Evolutionary conservation across 2,113 vertebrate genomes (phyloP), one percentile per base, ranked within the genome.

Genomic region (Sapajus apella): DNA sequence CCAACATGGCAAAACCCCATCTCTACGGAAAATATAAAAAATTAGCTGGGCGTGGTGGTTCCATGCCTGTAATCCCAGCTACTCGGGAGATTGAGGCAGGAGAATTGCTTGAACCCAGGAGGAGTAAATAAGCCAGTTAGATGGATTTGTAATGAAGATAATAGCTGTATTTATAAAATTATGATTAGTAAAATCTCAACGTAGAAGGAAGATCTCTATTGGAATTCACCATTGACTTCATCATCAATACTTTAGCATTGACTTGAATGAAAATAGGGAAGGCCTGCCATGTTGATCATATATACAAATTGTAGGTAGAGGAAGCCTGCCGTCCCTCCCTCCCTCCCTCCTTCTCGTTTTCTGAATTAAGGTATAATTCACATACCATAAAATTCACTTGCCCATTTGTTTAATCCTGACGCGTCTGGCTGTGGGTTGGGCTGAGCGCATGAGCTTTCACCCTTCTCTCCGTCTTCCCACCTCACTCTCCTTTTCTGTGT

Each of bases 371-470:
- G 23, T 37, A 30, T 37, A 66, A 86, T 32, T 56, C 64, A 80
- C 25, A 32, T 96, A 73, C 27, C 21, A 5, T 56, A 79, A 25
- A n/a, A 77, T 77, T 68, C 32, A 32, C 6, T 47, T 37, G 61
- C 6, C 1, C 35, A 12, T 40, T 66, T 8, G 70, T 58, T 92
- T 17, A 55, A 58, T 77, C 47, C 23, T 2, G 64, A 18, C 20
- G 8, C 32, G 10, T 18, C 72, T 27, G 1, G 66, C 32, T 68
- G 40, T 30, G n/a, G 43, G 11, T 12, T 37, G 43, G 43, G 16
- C 4, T 64, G 61, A 64, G 61, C 56, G 8, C 1, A 0, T 45
- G 21, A 16, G 3, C 2, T 2, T 20, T 16, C 5, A 13, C 30
- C 45, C 37, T 30, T 64, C 5, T 50, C 30, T 64, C 5, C 12